Base-by-base conservation (phyloP, 2,113 vertebrate species). In the Argyrosomus japonicus region DNA sequence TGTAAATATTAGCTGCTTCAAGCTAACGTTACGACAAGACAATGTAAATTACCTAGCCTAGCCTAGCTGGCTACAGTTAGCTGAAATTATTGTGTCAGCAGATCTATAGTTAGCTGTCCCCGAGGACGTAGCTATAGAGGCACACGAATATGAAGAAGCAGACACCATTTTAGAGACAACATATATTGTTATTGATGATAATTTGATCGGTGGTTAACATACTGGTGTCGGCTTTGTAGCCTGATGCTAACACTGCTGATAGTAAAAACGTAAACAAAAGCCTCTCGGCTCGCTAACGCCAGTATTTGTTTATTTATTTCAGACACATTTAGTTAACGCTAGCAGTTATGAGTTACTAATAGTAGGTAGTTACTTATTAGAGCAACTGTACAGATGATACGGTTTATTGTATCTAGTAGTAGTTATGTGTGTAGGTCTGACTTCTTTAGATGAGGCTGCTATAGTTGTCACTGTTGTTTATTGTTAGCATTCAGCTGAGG, bases 211-310 rank as follows among this genome's bases (percentile, higher is more conserved):
- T 29, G n/a, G 17, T n/a, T n/a, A 21, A 45, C 11, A 47, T 14
- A 0, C 13, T 13, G 40, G 47, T 29, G 68, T 68, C 29, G 36
- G 2, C 7, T 76, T 2, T 74, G 62, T 81, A 68, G 56, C 25
- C 15, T 72, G 57, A 19, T 61, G 73, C 56, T 86, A 91, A 60
- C 82, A 73, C 83, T 58, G 69, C 25, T 70, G 40, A 43, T 40
- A 77, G 77, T 32, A 32, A 45, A 87, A 92, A 94, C 88, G 90
- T 94, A 94, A 94, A 93, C 93, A 94, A 89, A 87, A 79, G 64
- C 78, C 54, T 53, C 54, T 29, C 43, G 50, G 79, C 54, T 56
- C 27, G 75, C 51, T 68, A 64, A 62, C 36, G 67, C 21, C 27
- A 57, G 11, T 25, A 29, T 60, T 8, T 53, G 43, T 50, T 62